phyloP scores from a whole-genome alignment of 2,113 vertebrate species.

The Origma solitaria region DNA sequence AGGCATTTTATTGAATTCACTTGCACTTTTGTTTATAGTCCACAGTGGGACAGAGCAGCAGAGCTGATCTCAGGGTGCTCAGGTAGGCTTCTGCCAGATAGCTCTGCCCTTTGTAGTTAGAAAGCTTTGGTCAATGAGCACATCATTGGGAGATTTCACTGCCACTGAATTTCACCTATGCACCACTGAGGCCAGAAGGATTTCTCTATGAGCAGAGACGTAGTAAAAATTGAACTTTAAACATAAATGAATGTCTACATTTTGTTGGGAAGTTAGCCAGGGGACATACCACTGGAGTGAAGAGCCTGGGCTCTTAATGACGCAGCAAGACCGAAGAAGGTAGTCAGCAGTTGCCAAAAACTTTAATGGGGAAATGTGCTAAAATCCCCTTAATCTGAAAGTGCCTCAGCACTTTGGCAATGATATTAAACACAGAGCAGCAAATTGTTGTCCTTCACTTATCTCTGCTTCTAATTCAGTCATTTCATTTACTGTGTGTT shows the following conservation, averaged over 20 bases:
- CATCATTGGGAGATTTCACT: neutral
- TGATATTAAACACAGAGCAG: neutral
- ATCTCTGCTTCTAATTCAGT: constrained; percentile 56
- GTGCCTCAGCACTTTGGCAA: constrained; percentile 15
- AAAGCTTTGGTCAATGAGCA: fast-evolving
- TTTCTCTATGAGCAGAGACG: neutral
- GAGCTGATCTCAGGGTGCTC: neutral
- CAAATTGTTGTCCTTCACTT: constrained; percentile 15
- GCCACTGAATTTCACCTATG: neutral
- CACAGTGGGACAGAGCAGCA: neutral
- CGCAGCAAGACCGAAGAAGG: neutral
- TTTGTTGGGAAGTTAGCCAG: constrained; percentile 10
- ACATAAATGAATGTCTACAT: neutral
- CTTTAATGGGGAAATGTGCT: neutral
- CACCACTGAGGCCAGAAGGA: neutral
- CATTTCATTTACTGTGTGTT: constrained; percentile 30
- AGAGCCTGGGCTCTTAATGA: neutral
- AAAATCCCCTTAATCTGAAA: constrained; percentile 42
- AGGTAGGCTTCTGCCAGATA: neutral
- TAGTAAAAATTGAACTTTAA: neutral
- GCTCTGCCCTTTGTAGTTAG: neutral
- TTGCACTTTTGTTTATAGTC: neutral
- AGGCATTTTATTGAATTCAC: neutral
- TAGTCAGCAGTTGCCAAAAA: constrained; percentile 5
- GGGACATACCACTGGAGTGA: neutral